phyloP scores from a whole-genome alignment of 64 coral and sea anemone genomes.

The Anthopleura sola region DNA sequence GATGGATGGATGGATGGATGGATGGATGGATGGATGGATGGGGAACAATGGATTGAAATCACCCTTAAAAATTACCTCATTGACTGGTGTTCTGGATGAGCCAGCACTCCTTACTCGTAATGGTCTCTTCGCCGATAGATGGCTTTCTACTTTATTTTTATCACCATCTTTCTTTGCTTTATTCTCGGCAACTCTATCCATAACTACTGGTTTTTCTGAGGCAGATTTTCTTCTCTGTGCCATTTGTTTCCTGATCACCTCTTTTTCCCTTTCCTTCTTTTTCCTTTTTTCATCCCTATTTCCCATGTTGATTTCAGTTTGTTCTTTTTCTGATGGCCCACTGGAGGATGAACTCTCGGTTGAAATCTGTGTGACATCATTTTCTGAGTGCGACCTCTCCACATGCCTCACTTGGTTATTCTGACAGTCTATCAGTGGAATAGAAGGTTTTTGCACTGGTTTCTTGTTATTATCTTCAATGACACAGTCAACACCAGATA shows the following conservation, averaged over 20 bases:
- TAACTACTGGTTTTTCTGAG: neutral
- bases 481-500: conserved; percentile 79
- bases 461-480: conserved; percentile 19
- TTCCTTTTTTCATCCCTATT: conserved; percentile 30
- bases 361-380: conserved; percentile 52
- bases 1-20: neutral
- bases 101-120: conserved; percentile 15
- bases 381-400: conserved; percentile 19
- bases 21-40: neutral
- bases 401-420: neutral
- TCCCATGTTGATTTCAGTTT: conserved; percentile 38
- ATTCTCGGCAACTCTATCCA: neutral
- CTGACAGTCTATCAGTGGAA: neutral
- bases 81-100: conserved; percentile 6
- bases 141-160: neutral
- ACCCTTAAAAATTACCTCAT: no score
- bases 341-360: conserved; percentile 75
- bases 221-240: conserved; percentile 40
- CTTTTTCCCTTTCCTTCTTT: conserved; percentile 31
- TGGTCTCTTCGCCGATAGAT: conserved; percentile 26
- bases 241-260: no score
- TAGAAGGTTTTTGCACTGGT: conserved; percentile 20
- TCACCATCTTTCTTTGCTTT: conserved; percentile 13
- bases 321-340: conserved; percentile 54
- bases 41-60: no score